A percentile compares a stretch with the other conserved stretches of the same genome.
Evolutionary conservation across 1,140 invertebrate genomes (phyloP).

Genomic region (Coptotermes formosanus): DNA sequence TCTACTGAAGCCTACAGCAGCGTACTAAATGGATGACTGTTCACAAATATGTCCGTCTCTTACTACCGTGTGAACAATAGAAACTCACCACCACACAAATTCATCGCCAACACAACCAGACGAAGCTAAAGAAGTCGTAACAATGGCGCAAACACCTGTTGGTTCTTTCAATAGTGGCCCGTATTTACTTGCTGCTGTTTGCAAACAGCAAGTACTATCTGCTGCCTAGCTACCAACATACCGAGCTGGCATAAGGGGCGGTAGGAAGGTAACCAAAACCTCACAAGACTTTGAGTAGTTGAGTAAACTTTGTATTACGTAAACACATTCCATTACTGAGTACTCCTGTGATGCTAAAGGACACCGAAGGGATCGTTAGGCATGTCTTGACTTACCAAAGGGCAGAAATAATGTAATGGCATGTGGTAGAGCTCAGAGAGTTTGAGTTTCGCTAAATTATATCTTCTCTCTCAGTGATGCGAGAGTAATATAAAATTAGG

Average conservation of each 20-base stretch:
- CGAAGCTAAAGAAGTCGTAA: background rate
- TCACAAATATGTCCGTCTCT: background rate
- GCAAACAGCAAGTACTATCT: background rate
- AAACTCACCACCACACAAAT: conserved; percentile 1
- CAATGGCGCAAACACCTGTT: background rate
- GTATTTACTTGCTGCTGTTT: background rate
- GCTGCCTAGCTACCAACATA: background rate
- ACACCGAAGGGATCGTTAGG: background rate
- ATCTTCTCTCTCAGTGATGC: background rate
- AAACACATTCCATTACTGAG: background rate
- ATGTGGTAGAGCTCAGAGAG: background rate
- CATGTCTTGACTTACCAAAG: background rate
- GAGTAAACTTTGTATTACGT: background rate
- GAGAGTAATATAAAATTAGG: too few species aligned
- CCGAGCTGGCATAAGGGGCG: background rate
- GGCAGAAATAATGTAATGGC: background rate
- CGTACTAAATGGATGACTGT: background rate
- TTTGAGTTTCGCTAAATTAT: background rate
- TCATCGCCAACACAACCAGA: background rate
- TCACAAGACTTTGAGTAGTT: conserved; percentile 18
- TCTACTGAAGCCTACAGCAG: background rate
- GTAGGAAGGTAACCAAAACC: background rate
- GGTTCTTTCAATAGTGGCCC: background rate
- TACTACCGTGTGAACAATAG: conserved; percentile 6
- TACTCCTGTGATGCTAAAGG: background rate